phyloP scores from a whole-genome alignment of 2,113 vertebrate species.

The Eclectus roratus region DNA sequence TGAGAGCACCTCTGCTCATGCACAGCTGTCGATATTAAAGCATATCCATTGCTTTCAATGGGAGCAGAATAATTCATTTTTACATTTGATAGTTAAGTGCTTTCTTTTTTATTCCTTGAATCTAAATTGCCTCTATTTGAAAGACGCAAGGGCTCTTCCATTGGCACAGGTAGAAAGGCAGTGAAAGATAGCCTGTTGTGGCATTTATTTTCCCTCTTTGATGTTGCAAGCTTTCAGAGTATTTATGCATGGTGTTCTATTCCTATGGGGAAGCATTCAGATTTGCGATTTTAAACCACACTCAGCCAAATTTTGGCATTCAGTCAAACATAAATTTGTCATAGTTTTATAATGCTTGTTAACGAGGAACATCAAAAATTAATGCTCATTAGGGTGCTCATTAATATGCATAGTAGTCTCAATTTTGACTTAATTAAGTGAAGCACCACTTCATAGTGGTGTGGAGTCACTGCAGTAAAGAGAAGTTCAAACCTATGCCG shows the following conservation, averaged over 20 bases:
- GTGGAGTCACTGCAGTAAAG: conserved; percentile 30
- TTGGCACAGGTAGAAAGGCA: conserved; percentile 21
- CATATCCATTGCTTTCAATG: conserved; percentile 1
- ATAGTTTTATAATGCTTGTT: conserved; percentile 79
- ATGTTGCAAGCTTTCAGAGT: conserved; percentile 24
- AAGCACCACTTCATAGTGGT: conserved; percentile 62
- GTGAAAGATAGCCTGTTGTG: not conserved
- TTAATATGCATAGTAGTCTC: conserved; percentile 76
- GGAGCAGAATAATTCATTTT: conserved; percentile 41
- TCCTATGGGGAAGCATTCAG: conserved; percentile 16
- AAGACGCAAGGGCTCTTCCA: conserved; percentile 18
- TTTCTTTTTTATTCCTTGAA: conserved; percentile 60
- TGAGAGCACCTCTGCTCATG: not conserved
- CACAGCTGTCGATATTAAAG: not conserved
- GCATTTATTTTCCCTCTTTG: conserved; percentile 62
- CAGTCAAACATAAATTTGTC: conserved; percentile 79
- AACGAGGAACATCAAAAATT: conserved; percentile 81
- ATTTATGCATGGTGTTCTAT: conserved; percentile 41
- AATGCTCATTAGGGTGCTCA: conserved; percentile 77
- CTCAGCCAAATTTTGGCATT: conserved; percentile 70
- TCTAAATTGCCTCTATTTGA: conserved; percentile 54
- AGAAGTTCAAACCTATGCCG: not conserved
- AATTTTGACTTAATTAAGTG: conserved; percentile 78
- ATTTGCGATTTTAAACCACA: conserved; percentile 64
- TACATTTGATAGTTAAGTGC: conserved; percentile 15